Conservation (phyloP, 1,140 invertebrate genomes). For the Drosophila suzukii region DNA sequence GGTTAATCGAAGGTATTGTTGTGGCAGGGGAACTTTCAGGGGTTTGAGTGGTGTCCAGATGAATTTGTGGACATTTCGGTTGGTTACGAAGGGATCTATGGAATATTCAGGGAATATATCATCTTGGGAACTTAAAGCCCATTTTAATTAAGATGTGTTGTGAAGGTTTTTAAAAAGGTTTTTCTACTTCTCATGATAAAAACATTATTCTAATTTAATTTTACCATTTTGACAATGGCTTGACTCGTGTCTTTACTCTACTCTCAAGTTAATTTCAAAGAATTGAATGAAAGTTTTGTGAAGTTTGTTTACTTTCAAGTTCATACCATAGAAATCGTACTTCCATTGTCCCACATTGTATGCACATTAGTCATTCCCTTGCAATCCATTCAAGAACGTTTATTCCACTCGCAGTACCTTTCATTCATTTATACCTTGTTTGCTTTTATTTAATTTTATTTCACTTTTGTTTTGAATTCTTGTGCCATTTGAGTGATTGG, state of each 20-base stretch:
- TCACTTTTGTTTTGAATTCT: conserved; percentile 12
- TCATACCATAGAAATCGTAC: not conserved
- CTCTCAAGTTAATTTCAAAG: not conserved
- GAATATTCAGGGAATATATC: too few relatives aligned
- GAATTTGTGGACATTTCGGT: not conserved
- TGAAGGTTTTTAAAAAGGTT: too few relatives aligned
- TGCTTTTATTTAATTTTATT: not conserved
- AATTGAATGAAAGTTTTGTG: too few relatives aligned
- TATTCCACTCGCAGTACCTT: conserved; percentile 2
- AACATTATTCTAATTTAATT: too few relatives aligned
- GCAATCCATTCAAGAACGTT: not conserved
- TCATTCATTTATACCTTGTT: conserved; percentile 10
- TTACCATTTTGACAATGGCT: too few relatives aligned
- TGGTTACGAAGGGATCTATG: not conserved
- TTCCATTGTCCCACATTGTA: not conserved
- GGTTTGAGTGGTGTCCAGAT: not conserved
- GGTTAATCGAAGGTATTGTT: conserved; percentile 29
- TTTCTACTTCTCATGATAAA: too few relatives aligned
- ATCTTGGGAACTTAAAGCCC: too few relatives aligned
- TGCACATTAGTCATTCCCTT: conserved; percentile 2
- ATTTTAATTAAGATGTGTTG: too few relatives aligned
- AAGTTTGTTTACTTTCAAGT: not conserved
- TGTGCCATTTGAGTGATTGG: conserved; percentile 5
- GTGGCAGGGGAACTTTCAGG: not conserved
- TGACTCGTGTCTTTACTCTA: not conserved